Evolutionary conservation across 1,140 invertebrate species (phyloP), one percentile per base, ranked within the genome.

Genomic region (Macrostomum lignano): DNA sequence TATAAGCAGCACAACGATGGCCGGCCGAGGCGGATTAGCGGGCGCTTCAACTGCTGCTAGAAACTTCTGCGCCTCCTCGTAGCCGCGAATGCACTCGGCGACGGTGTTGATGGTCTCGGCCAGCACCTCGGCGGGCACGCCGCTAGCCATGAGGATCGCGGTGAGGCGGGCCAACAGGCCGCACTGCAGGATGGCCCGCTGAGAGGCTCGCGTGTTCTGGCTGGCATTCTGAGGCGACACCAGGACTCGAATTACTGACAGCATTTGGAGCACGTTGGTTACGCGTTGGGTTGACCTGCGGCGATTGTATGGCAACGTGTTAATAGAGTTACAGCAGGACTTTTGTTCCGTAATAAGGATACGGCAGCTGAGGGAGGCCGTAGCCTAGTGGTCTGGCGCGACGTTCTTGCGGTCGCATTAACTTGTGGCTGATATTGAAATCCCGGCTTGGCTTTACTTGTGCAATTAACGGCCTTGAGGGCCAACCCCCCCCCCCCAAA

Each of bases 61-160:
- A 49, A 74, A 78, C 45, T 84, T 73, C 61, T 98, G 91, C 58
- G 93, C 94, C 7, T 60, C 64, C 20, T 68, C 62, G 50, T 78
- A 74, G 1, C 82, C 84, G 38, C 88, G 63, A 24, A 96, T 82
- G 2, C 82, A 69, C 61, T 98, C 88, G 1, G 73, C 78, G 2
- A 96, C 76, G 5, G 81, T 73, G 48, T 73, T 82, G 39, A 96
- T 88, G 0, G 79, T 81, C 64, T 94, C 82, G 1, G 79, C 86
- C 11, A 96, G 56, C 29, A 91, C 75, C 54, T 93, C 79, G 0
- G 78, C 75, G 1, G 86, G 84, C 1, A 96, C 77, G n/a, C 82
- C 84, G 51, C 68, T 73, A 2, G 79, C 74, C 74, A 93, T 86
- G 3, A 96, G 52, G 38, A 88, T 76, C 39, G 70, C 69, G 46